A percentile compares a stretch with the other conserved stretches of the same genome.
phyloP scores from a whole-genome alignment of 2,797 vertebrate species.

The Basileuterus tristriatus region DNA sequence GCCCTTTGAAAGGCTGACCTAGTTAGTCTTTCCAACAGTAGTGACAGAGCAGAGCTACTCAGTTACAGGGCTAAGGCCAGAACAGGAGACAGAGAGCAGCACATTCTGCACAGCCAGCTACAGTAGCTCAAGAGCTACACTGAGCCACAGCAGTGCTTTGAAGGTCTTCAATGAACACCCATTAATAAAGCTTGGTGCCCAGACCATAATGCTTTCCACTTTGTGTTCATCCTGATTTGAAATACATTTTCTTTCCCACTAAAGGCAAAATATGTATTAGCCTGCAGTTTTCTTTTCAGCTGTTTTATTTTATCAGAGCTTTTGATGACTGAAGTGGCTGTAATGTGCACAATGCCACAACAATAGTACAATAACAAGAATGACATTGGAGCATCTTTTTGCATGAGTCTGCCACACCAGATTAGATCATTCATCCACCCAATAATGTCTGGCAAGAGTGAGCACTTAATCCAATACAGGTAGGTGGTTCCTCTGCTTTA shows the following conservation, averaged over 20 bases:
- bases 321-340: neutral
- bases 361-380: neutral
- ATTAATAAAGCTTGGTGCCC: neutral
- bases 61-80: neutral
- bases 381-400: neutral
- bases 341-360: neutral
- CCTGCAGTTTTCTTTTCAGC: neutral
- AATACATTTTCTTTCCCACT: neutral
- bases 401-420: neutral
- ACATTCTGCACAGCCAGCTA: neutral
- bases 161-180: neutral
- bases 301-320: neutral
- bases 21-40: neutral
- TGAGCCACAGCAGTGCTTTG: neutral
- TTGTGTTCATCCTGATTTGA: neutral
- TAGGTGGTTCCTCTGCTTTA: neutral
- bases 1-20: conserved; percentile 6
- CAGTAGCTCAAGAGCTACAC: neutral
- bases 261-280: neutral
- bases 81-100: neutral
- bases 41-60: neutral
- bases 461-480: neutral
- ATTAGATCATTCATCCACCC: neutral
- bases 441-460: neutral
- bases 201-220: neutral